A percentile compares a stretch with the other conserved stretches of the same genome.
These are phyloP conservation scores for Pissodes strobi DNA, from an alignment of 1,140 invertebrate species.

Conservation along the genomic window DNA sequence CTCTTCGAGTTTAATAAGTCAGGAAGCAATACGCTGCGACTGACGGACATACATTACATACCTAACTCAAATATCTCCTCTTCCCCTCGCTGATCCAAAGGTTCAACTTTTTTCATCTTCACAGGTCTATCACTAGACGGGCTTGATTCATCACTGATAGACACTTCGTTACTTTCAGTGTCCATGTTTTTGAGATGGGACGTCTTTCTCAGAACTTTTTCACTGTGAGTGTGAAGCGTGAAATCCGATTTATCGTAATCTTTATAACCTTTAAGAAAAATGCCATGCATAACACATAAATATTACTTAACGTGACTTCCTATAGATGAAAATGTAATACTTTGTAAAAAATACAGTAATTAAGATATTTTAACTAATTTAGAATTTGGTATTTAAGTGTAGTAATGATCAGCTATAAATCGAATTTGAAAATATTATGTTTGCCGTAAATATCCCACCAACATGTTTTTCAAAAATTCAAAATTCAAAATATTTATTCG, in stretches of 20 bases:
- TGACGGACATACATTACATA: no score
- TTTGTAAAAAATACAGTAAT: no score
- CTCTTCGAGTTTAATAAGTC: not conserved
- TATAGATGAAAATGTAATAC: no score
- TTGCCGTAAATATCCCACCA: no score
- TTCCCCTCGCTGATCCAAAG: constrained; percentile 16
- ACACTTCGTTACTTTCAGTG: constrained; percentile 57
- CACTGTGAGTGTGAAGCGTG: constrained; percentile 65
- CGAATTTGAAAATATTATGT: no score
- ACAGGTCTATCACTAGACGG: constrained; percentile 58
- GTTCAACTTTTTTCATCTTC: constrained; percentile 29
- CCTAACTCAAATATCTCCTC: constrained; percentile 50
- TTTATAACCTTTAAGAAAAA: constrained; percentile 67
- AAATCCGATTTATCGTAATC: constrained; percentile 66
- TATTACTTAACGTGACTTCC: no score
- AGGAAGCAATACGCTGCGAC: not conserved
- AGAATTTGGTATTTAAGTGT: no score
- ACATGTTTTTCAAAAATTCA: no score
- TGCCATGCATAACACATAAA: no score
- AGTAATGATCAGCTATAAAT: no score
- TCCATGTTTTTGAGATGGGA: constrained; percentile 52
- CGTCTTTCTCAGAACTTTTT: constrained; percentile 45
- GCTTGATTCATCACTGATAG: constrained; percentile 63
- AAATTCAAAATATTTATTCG: no score
- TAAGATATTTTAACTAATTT: no score